Evolutionary conservation across 2,113 vertebrate genomes (phyloP).

Genomic region (Nematolebias whitei): DNA sequence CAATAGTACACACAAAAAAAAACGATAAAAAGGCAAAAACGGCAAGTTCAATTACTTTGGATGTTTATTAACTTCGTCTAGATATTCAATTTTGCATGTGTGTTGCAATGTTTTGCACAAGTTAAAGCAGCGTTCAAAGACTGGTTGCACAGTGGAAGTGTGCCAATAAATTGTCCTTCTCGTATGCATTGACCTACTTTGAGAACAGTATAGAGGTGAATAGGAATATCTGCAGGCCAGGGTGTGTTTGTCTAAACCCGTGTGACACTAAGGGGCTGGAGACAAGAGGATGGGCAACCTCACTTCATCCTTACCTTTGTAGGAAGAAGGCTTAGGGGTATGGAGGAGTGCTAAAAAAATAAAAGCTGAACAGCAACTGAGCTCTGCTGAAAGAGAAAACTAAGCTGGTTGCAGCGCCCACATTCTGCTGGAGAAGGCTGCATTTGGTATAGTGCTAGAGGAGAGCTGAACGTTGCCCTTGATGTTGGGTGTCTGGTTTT

Average conservation of each 20-base stretch:
- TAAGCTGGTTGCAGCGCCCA: constrained; percentile 63
- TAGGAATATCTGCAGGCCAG: constrained; percentile 48
- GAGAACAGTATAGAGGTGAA: constrained; percentile 44
- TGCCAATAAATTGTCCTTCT: constrained; percentile 18
- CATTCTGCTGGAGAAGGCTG: constrained; percentile 62
- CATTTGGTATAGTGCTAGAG: constrained; percentile 70
- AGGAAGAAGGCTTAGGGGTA: constrained; percentile 48
- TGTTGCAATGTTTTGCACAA: neutral
- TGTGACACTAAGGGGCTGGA: constrained; percentile 27
- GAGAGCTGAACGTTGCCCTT: constrained; percentile 72
- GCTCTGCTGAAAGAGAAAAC: constrained; percentile 60
- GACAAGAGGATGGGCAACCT: constrained; percentile 48
- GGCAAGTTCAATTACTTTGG: no score
- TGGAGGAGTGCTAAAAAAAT: constrained; percentile 38
- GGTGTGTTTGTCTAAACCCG: constrained; percentile 61
- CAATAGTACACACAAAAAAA: no score
- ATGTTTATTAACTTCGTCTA: no score
- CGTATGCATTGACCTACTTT: constrained; percentile 64
- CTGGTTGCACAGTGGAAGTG: constrained; percentile 6
- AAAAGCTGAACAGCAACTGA: constrained; percentile 63
- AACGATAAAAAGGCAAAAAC: no score
- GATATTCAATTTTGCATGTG: neutral
- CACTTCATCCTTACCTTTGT: constrained; percentile 57
- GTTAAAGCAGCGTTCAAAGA: neutral
- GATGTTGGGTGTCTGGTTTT: constrained; percentile 76